Conservation (phyloP, 2,888 invertebrate genomes). For the Zygothrica quintamaculata region DNA sequence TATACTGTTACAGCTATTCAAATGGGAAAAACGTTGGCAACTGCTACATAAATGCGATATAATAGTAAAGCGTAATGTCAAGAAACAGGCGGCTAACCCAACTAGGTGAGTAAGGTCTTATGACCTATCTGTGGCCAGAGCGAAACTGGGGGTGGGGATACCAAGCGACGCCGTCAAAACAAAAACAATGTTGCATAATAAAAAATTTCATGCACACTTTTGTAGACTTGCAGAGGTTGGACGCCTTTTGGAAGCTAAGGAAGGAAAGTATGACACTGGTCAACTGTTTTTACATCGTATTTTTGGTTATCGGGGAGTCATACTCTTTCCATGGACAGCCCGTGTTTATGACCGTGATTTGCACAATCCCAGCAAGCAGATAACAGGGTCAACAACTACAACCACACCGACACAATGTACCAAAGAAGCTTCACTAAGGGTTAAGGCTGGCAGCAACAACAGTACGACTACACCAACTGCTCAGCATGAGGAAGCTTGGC, state of each 20-base stretch:
- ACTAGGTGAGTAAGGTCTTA: conserved; percentile 64
- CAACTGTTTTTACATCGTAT: conserved; percentile 98
- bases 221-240: conserved; percentile 96
- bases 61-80: conserved; percentile 59
- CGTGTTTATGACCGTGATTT: conserved; percentile 96
- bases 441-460: conserved; percentile 31
- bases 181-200: conserved; percentile 72
- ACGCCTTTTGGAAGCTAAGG: conserved; percentile 93
- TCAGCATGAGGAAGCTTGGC: conserved; percentile 33
- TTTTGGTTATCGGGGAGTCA: conserved; percentile 98
- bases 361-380: conserved; percentile 87
- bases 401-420: conserved; percentile 31
- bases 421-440: conserved; percentile 56
- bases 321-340: conserved; percentile 98
- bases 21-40: conserved; percentile 65
- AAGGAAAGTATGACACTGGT: conserved; percentile 97
- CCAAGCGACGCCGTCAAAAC: conserved; percentile 25
- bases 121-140: background rate
- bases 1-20: conserved; percentile 65
- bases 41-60: conserved; percentile 65
- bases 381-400: conserved; percentile 16
- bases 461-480: conserved; percentile 19
- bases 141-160: conserved; percentile 14
- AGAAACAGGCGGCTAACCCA: conserved; percentile 68
- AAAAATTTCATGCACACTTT: conserved; percentile 1